Evolutionary conservation across 2,113 vertebrate species (phyloP).

Genomic region (Hypocryptadius cinnamomeus): DNA sequence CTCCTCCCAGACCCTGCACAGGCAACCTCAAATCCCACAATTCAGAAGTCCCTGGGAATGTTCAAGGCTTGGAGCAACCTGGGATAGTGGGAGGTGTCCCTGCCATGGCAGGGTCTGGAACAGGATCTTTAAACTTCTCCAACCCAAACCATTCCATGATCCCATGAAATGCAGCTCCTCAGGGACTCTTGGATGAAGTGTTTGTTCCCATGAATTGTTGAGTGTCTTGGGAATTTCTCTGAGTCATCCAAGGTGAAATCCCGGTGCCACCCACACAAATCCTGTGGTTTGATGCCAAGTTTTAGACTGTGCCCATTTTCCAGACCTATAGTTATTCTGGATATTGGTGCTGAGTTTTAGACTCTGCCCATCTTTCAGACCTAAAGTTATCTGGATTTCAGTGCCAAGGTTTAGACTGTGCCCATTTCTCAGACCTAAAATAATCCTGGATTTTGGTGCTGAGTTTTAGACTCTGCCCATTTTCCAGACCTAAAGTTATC

Average conservation of each 20-base stretch:
- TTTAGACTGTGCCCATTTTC: rapidly evolving
- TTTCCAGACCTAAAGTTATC: not conserved
- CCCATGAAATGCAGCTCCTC: not conserved
- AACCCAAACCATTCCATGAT: not conserved
- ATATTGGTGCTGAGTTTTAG: conserved; percentile 1
- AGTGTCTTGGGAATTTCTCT: not conserved
- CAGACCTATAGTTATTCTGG: not conserved
- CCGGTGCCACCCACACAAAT: rapidly evolving
- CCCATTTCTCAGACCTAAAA: not conserved
- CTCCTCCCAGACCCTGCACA: not conserved
- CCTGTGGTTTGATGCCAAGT: not conserved
- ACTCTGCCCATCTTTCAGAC: rapidly evolving
- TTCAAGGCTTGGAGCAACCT: not conserved
- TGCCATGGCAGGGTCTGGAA: too few species aligned
- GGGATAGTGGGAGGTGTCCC: not conserved
- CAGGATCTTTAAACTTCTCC: not conserved
- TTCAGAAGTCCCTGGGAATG: not conserved
- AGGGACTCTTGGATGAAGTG: not conserved
- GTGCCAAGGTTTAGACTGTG: not conserved
- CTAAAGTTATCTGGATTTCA: conserved; percentile 51
- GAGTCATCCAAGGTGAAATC: too few species aligned
- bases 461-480: rapidly evolving
- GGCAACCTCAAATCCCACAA: not conserved
- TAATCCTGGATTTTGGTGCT: conserved; percentile 63
- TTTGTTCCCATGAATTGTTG: rapidly evolving